Evolutionary conservation across 2,113 vertebrate species (phyloP), one percentile per base, ranked within the genome.

Genomic region (Leuciscus idus): DNA sequence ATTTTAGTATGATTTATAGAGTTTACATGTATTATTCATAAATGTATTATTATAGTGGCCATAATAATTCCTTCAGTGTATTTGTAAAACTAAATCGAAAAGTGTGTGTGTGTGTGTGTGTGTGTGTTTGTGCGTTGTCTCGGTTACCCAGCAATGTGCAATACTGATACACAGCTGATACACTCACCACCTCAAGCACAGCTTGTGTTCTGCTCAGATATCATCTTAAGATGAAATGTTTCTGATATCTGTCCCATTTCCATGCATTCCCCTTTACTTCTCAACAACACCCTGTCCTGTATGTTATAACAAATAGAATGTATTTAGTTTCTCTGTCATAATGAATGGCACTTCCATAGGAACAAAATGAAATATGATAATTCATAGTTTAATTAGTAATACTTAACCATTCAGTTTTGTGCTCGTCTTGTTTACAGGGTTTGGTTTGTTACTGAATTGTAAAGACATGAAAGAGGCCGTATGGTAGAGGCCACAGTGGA

Each of bases 121-220:
- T 89, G 87, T 92, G 90, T 90, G 85, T 87, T 82, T 88, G 21
- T 84, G 72, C 50, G 72, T 77, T 46, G 81, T 88, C 88, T 92
- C 84, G 72, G 83, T 81, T 87, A 78, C 83, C 83, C 83, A 88
- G 88, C 68, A 76, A 88, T 79, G 87, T 76, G 86, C 62, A 77
- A 50, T 72, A 77, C 52, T 66, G n/a, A 46, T 72, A 88, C 33
- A 36, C 61, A 64, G 74, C 52, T 66, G n/a, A 46, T 72, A 88
- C 33, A 36, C 61, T 76, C 62, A 64, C 88, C 91, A 92, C 90
- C 90, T 92, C 91, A 88, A 81, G 87, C 76, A 84, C 70, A 61
- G 52, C 30, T 21, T 75, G 70, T 28, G 36, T 70, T 84, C 50
- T 43, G n/a, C 70, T 84, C 62, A 62, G 52, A 28, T 55, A 74